phyloP scores from a whole-genome alignment of 2,797 vertebrate species.

The Sebastiscus albofasciatus region DNA sequence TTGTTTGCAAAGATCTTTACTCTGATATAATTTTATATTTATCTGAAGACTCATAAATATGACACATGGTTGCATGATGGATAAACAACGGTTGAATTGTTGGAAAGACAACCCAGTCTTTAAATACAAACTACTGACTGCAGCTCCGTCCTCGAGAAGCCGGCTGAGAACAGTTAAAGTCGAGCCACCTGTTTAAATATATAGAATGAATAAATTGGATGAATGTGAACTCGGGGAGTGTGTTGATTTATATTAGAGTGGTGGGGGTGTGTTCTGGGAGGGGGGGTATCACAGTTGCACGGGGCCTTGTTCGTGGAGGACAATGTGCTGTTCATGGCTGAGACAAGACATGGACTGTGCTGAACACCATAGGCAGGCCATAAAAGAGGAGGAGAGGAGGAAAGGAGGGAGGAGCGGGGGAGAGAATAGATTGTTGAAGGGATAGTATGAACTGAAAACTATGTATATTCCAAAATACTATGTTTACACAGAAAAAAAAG shows the following conservation, averaged over 20 bases:
- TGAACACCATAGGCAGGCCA: constrained; percentile 47
- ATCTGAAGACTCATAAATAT: neutral
- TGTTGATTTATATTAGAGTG: constrained; percentile 68
- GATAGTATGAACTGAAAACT: constrained; percentile 15
- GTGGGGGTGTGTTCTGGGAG: neutral
- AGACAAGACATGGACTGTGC: constrained; percentile 74
- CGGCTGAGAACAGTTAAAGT: constrained; percentile 59
- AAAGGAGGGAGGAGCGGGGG: neutral
- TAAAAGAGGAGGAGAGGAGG: constrained; percentile 55
- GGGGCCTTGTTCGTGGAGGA: constrained; percentile 59
- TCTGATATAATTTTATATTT: neutral
- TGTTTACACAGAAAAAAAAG: constrained; percentile 1
- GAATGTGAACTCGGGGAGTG: constrained; percentile 58
- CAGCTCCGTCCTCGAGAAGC: neutral
- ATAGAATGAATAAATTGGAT: constrained; percentile 64
- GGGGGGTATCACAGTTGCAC: constrained; percentile 49
- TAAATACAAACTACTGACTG: constrained; percentile 18
- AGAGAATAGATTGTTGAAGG: constrained; percentile 30
- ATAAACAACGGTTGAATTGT: neutral
- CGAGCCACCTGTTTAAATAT: constrained; percentile 73
- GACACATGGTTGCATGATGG: neutral
- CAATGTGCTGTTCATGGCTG: constrained; percentile 77
- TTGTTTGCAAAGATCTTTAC: neutral
- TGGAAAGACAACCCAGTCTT: neutral
- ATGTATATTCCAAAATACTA: constrained; percentile 1